Base-by-base conservation (phyloP, 1,140 invertebrate genomes). In the Diuraphis noxia region DNA sequence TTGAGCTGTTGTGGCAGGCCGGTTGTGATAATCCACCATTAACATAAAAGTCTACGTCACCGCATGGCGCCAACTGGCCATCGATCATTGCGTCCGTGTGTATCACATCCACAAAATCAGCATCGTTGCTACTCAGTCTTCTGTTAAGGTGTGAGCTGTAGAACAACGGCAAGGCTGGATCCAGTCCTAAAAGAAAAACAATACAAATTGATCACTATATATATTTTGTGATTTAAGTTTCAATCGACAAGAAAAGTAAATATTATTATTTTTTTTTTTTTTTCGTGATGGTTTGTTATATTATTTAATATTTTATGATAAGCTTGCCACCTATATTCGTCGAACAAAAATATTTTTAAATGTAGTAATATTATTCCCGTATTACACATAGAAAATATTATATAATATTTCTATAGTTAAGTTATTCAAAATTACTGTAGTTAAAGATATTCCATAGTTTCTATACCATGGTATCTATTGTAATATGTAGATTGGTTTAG, bases 41-140 rank as follows among this genome's bases (percentile, higher is more conserved):
- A 93, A 96, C 94, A 92, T 96, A 97, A 92, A 97, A 97, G 92
- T 97, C 96, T 0, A 96, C 94, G 92, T 96, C 96, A 0, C 96
- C 96, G 91, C 94, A 94, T n/a, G 94, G 93, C 88, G 96, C 95
- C 30, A 96, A 77, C 92, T 95, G 95, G 0, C 96, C 96, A 93
- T 96, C 95, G 0, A 96, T 93, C 82, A 96, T 95, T 19, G 94
- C 96, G 93, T 97, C 96, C 0, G 96, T 96, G 92, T 97, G 97
- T 77, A 96, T 95, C 0, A 96, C 95, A 93, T 97, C 96, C 10
- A 97, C 96, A 93, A 96, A 97, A 0, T 94, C 92, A 0, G 96
- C 96, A 93, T 97, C 96, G 7, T 93, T 94, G 1, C 95, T 93
- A 93, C 97, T 96, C 30, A 97, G 93, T 40, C 79, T 63, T 92